phyloP scores from a whole-genome alignment of 2,113 vertebrate genomes.

The Psilopogon haemacephalus region DNA sequence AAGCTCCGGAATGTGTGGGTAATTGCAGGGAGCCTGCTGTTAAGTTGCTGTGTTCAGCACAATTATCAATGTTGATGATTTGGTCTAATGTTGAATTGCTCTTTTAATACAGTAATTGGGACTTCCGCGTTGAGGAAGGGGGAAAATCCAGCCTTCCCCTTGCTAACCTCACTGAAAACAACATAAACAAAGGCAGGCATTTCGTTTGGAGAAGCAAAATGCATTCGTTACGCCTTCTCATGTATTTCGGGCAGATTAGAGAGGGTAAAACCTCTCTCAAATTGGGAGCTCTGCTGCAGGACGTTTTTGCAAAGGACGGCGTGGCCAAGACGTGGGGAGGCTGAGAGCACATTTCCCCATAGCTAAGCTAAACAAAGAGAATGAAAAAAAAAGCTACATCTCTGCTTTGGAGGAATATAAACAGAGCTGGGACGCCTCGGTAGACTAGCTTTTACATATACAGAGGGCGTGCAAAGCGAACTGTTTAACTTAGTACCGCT shows the following conservation, averaged over 20 bases:
- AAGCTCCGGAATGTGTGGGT: conserved; percentile 50
- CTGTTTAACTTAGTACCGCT: conserved; percentile 51
- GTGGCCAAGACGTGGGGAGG: conserved; percentile 29
- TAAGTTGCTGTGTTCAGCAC: conserved; percentile 50
- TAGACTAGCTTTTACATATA: conserved; percentile 63
- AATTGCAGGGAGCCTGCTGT: conserved; percentile 54
- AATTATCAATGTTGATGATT: conserved; percentile 56
- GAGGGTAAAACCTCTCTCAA: conserved; percentile 40
- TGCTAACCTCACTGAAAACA: conserved; percentile 45
- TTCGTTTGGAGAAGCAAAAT: conserved; percentile 65
- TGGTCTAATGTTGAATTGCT: conserved; percentile 43
- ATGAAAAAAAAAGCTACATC: neutral
- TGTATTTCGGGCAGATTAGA: conserved; percentile 61
- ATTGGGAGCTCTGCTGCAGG: conserved; percentile 30
- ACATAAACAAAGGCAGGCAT: conserved; percentile 66
- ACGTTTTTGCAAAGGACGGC: conserved; percentile 24
- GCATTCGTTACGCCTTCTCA: conserved; percentile 62
- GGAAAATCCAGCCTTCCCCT: conserved; percentile 51
- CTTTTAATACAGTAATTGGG: conserved; percentile 58
- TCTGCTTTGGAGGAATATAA: conserved; percentile 68
- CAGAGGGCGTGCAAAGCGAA: conserved; percentile 63
- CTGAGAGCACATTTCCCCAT: neutral
- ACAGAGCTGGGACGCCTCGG: conserved; percentile 71
- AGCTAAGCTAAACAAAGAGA: conserved; percentile 46
- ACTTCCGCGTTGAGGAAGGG: conserved; percentile 54